A percentile compares a stretch with the other conserved stretches of the same genome.
Evolutionary conservation across 2,113 vertebrate species (phyloP).

Genomic region (Mohoua ochrocephala): DNA sequence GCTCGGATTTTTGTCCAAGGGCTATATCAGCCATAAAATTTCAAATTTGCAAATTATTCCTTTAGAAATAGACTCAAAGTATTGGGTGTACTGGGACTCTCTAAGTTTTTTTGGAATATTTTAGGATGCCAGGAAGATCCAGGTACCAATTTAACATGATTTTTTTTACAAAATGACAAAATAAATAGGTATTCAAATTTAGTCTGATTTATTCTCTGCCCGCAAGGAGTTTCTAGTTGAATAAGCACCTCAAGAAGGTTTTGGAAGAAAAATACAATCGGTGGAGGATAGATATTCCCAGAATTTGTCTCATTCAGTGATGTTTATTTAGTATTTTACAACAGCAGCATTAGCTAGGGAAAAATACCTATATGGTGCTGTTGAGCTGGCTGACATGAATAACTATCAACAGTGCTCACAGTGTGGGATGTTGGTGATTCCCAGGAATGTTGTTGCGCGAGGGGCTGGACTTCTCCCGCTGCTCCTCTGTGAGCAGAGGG

Average conservation of each 20-base stretch:
- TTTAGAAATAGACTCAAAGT: not conserved
- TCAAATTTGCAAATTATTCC: not conserved
- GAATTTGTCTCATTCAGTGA: not conserved
- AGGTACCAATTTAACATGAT: not conserved
- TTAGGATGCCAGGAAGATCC: not conserved
- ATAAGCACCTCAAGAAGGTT: not conserved
- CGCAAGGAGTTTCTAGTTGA: not conserved
- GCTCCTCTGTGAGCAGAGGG: not conserved
- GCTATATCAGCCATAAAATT: not conserved
- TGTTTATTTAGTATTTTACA: not conserved
- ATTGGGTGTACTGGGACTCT: not conserved
- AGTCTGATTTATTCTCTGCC: not conserved
- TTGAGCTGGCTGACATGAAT: not conserved
- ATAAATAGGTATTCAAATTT: not conserved
- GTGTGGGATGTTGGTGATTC: not conserved
- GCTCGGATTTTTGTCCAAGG: not conserved
- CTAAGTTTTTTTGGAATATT: not conserved
- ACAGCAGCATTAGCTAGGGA: not conserved
- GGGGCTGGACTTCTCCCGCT: not conserved
- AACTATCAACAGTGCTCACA: not conserved
- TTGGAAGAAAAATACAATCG: not conserved
- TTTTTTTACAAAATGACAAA: not conserved
- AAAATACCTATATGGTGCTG: accelerated
- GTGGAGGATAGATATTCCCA: not conserved
- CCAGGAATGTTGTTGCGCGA: accelerated